These are phyloP conservation scores for Falco punctatus DNA, from an alignment of 2,113 vertebrate species.

Conservation along the genomic window DNA sequence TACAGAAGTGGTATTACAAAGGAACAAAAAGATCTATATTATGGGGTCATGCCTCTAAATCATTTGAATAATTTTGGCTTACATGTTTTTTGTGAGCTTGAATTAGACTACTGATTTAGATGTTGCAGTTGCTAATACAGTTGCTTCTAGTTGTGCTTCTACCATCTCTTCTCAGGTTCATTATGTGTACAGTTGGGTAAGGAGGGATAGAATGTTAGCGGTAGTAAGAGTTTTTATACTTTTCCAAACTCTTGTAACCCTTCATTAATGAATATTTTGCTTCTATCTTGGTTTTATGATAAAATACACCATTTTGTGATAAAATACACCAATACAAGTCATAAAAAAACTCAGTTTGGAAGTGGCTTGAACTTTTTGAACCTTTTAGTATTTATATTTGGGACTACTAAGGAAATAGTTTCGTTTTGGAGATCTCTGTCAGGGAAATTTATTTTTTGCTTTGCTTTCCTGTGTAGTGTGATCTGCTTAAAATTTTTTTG, in stretches of 20 bases:
- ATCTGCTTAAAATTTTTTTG: not conserved
- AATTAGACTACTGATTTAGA: not conserved
- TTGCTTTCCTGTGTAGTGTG: not conserved
- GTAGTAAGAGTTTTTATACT: not conserved
- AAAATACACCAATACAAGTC: not conserved
- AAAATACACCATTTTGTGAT: not conserved
- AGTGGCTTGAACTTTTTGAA: not conserved
- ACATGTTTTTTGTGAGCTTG: not conserved
- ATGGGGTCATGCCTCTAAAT: not conserved
- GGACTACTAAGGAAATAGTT: not conserved
- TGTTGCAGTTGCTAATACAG: not conserved
- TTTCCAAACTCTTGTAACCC: not conserved
- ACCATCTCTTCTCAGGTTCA: not conserved
- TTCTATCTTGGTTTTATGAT: not conserved
- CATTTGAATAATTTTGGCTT: not conserved
- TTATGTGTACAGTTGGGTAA: not conserved
- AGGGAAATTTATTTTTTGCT: not conserved
- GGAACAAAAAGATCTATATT: not conserved
- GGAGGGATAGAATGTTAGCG: not conserved
- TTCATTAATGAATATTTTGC: not conserved
- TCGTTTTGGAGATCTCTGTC: not conserved
- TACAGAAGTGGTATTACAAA: not conserved
- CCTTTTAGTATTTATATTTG: not conserved
- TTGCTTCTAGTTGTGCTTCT: not conserved
- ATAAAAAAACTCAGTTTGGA: not conserved